Evolutionary conservation across 2,113 vertebrate species (phyloP), one percentile per base, ranked within the genome.

Genomic region (Shinisaurus crocodilurus): DNA sequence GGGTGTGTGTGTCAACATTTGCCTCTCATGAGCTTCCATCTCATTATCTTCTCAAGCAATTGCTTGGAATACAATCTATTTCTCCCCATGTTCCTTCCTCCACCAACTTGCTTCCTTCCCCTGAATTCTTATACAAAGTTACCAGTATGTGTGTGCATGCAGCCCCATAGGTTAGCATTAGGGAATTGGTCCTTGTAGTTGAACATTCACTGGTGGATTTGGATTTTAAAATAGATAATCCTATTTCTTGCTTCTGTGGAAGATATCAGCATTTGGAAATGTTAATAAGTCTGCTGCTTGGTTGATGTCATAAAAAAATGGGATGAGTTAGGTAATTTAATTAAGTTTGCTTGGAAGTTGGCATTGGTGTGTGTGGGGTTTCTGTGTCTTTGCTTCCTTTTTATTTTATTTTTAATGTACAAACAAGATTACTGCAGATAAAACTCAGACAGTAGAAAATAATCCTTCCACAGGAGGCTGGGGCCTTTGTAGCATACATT

Each of bases 371-470:
- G 92, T 95, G 48, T 54, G 34, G 50, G 27, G 20, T 13, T n/a
- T 88, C 34, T 70, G 32, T 95, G 86, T 95, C 87, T 18, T 94
- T 93, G 92, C 92, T 86, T 93, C 94, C 93, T 45, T 85, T 93
- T 92, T 95, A 91, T 82, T 89, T 95, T 76, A 87, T 94, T 92
- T 91, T 85, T 90, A 79, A 67, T 60, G 29, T 37, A 34, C 76
- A 65, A 93, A 91, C 83, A 57, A 81, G 85, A 90, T 96, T 96
- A 95, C 95, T 97, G 91, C 87, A 97, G 94, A 87, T 85, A 95
- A 95, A 95, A 92, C 95, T 96, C 93, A 93, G 93, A 93, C 91
- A 94, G 88, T 80, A 93, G 96, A 97, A 96, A 96, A 91, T 91
- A 92, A 89, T 91, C 94, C 88, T 95, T 92, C 86, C 83, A 84